These are phyloP conservation scores for Aurelia sp. DNA, from an alignment of 30 jellyfish, hydroid and myxozoan species.

Conservation along the genomic window DNA sequence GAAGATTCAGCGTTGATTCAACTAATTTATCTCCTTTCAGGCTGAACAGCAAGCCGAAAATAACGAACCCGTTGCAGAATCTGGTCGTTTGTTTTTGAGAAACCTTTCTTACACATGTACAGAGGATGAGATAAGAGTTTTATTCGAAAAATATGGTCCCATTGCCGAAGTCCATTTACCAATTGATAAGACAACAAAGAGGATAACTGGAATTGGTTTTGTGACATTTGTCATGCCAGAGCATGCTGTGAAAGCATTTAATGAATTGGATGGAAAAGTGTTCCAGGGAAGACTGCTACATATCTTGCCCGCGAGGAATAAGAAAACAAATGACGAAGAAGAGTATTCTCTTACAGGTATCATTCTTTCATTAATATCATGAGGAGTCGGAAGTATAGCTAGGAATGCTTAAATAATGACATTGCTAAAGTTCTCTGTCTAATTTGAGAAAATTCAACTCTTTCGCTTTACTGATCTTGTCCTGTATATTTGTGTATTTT, in stretches of 20 bases:
- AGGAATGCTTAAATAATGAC: no score
- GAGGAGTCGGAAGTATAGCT: no score
- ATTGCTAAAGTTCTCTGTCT: no score
- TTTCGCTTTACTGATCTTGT: no score
- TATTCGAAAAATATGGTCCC: constrained; percentile 87
- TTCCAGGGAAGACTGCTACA: constrained; percentile 97
- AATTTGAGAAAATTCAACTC: no score
- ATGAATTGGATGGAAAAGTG: constrained; percentile 80
- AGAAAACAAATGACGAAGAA: constrained; percentile 28
- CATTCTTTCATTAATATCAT: no score
- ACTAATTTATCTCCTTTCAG: neutral
- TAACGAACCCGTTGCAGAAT: constrained; percentile 87
- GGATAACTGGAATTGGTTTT: constrained; percentile 89
- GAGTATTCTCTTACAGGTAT: constrained; percentile 3
- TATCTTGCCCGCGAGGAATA: constrained; percentile 89
- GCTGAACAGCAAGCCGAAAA: constrained; percentile 24
- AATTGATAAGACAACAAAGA: constrained; percentile 77
- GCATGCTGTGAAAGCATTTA: constrained; percentile 91
- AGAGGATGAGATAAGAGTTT: constrained; percentile 75
- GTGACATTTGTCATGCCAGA: constrained; percentile 97
- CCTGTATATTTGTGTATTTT: no score
- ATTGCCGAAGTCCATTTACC: constrained; percentile 93
- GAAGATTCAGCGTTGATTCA: neutral
- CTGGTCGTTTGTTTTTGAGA: constrained; percentile 95
- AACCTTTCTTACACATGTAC: constrained; percentile 89